Base-by-base conservation (phyloP, 2,797 vertebrate genomes). In the Emydoidea blandingii region DNA sequence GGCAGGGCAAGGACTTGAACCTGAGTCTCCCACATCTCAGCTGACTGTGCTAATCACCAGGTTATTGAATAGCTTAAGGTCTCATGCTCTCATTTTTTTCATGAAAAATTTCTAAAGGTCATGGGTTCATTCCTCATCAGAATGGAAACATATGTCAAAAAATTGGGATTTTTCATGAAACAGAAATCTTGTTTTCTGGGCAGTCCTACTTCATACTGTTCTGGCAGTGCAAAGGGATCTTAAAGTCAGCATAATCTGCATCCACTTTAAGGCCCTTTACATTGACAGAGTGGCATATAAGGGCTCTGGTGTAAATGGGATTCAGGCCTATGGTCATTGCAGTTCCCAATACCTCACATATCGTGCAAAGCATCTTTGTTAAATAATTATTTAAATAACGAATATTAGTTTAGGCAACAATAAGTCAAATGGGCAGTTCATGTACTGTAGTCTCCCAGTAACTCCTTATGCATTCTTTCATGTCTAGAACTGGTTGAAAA, bases 391-490 rank as follows among this genome's bases (percentile, higher is more conserved):
- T 89, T 93, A 0, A 0, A 12, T 90, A 83, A 57, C 0, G 2
- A 92, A 81, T 79, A 25, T 25, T 72, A 50, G 31, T 74, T 81
- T 8, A 81, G 34, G 21, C 15, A 62, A 76, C 21, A 37, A 91
- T 16, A 88, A 50, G 5, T 47, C n/a, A 57, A 86, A 88, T 34
- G 29, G 57, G 76, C 18, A 0, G 0, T 84, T 25, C 1, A 57
- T 1, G 5, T 81, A 56, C 25, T 79, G 6, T 44, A 83, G 9
- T 49, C 81, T 93, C 85, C 12, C 27, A 62, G 1, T 87, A 57
- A 85, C 80, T 76, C 9, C 8, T 74, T 62, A 34, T 62, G 59
- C 29, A 34, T 31, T 27, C 29, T 62, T 31, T 62, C 59, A 62
- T 62, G 59, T 62, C 59, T 62, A 65, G 34, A 65, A 65, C 16